These are phyloP conservation scores for Deilephila porcellus DNA, from an alignment of 2,888 invertebrate species.

Conservation along the genomic window DNA sequence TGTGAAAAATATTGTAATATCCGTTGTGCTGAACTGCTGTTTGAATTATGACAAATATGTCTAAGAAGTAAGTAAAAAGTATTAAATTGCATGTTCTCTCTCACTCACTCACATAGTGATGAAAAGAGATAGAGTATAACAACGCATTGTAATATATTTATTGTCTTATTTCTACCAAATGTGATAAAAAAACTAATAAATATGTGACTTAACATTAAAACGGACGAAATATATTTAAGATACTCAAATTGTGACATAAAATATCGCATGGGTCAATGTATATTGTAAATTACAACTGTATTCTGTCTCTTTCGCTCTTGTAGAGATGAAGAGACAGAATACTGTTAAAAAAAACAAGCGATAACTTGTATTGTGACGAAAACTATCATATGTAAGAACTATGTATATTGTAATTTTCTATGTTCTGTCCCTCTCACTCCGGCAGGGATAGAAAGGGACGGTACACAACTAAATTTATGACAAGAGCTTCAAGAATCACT, in stretches of 20 bases:
- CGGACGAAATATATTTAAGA: no score
- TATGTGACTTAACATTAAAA: background rate
- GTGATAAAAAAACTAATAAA: background rate
- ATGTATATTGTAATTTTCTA: background rate
- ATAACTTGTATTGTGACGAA: background rate
- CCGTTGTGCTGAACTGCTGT: no score
- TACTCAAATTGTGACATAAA: no score
- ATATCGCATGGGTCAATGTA: background rate
- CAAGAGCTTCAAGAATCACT: background rate
- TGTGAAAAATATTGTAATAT: no score
- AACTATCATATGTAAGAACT: background rate
- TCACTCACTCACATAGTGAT: no score
- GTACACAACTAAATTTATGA: background rate
- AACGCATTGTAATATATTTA: no score
- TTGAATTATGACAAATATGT: no score
- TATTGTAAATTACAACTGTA: background rate
- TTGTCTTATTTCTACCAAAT: background rate
- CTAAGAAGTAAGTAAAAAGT: no score
- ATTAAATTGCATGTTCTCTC: no score
- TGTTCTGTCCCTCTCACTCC: slow-evolving; percentile 1
- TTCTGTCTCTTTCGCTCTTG: background rate
- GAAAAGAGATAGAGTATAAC: no score
- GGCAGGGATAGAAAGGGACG: background rate
- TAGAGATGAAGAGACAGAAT: background rate
- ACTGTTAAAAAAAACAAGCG: background rate